Conservation (phyloP, 53 echinoderm and acorn worm species). For the Arbacia lixula region DNA sequence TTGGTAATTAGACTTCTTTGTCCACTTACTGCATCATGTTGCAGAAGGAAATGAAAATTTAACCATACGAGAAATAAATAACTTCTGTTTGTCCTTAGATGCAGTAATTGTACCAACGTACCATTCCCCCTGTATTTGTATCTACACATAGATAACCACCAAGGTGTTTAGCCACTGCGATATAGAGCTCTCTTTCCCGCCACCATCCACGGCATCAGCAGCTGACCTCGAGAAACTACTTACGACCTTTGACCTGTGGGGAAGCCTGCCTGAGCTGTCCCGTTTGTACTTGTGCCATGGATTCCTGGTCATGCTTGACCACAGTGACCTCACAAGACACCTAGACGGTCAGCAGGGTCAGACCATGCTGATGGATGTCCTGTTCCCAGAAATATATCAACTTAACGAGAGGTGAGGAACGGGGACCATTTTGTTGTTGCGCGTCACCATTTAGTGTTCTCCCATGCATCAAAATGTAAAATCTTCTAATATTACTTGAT, state of each 20-base stretch:
- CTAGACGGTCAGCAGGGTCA: constrained; percentile 12
- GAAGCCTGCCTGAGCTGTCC: constrained; percentile 34
- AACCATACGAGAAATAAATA: too few species aligned
- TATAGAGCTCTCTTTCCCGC: too few species aligned
- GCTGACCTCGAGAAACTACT: constrained; percentile 4
- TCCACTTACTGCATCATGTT: too few species aligned
- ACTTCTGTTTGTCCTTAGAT: too few species aligned
- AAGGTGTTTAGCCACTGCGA: too few species aligned
- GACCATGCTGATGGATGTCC: constrained; percentile 65
- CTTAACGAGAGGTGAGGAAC: constrained; percentile 65
- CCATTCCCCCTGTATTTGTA: too few species aligned
- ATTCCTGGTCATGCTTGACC: constrained; percentile 75
- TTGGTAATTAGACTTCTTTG: too few species aligned
- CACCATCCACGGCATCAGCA: neutral
- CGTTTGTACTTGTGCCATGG: constrained; percentile 82
- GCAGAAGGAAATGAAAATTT: too few species aligned
- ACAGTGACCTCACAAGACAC: constrained; percentile 53
- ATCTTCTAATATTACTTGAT: too few species aligned
- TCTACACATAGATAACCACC: too few species aligned
- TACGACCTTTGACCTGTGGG: neutral
- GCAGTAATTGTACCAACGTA: too few species aligned
- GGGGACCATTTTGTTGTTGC: neutral
- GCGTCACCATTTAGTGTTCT: neutral
- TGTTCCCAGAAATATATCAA: constrained; percentile 72
- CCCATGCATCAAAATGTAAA: neutral